Conservation (phyloP, 2,888 invertebrate genomes). For the Sturmia bella region DNA sequence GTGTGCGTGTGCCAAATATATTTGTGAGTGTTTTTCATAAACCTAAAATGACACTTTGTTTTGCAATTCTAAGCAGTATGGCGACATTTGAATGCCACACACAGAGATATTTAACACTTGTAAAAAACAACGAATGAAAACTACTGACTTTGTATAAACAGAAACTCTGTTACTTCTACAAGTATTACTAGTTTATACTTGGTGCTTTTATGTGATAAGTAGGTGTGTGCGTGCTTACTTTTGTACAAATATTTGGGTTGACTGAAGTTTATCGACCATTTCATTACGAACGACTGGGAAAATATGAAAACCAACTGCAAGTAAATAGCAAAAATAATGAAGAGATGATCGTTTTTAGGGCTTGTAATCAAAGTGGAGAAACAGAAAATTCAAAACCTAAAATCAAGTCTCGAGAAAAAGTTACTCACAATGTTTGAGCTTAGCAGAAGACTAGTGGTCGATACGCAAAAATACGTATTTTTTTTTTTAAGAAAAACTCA, state of each 20-base stretch:
- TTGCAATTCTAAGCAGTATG: conserved; percentile 69
- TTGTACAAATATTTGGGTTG: conserved; percentile 40
- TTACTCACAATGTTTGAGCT: too few species aligned
- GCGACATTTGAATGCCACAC: conserved; percentile 71
- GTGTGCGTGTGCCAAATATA: neutral
- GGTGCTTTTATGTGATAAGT: neutral
- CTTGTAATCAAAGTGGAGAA: neutral
- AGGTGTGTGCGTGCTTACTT: neutral
- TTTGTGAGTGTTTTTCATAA: conserved; percentile 64
- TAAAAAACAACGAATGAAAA: conserved; percentile 37
- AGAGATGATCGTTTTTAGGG: neutral
- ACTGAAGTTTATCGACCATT: conserved; percentile 55
- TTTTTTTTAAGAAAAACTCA: too few species aligned
- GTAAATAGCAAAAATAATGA: conserved; percentile 5
- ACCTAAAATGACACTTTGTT: conserved; percentile 70
- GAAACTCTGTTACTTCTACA: too few species aligned
- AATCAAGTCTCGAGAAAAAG: too few species aligned
- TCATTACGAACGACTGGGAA: conserved; percentile 11
- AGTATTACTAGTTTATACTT: neutral
- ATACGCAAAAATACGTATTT: too few species aligned
- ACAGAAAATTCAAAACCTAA: too few species aligned
- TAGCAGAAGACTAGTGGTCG: too few species aligned
- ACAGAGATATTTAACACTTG: conserved; percentile 66
- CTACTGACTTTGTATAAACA: neutral
- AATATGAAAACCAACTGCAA: conserved; percentile 31